Conservation (phyloP, 2,113 vertebrate species). For the Xiphophorus hellerii region DNA sequence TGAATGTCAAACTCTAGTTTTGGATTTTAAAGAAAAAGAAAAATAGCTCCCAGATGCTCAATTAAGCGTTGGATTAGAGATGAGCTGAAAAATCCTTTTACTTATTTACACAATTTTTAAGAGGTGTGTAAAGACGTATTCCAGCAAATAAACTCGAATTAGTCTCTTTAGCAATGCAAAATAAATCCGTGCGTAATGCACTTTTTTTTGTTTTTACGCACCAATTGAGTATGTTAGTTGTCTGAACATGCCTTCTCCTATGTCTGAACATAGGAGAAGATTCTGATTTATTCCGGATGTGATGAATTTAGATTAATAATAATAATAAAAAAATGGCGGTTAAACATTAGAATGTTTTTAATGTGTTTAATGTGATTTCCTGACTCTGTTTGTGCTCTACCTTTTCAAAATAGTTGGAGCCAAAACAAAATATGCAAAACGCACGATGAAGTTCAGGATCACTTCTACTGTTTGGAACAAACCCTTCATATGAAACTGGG, state of each 20-base stretch:
- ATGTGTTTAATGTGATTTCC: conserved; percentile 30
- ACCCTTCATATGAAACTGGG: neutral
- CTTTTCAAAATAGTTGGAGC: conserved; percentile 33
- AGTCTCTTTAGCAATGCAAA: neutral
- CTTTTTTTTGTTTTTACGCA: conserved; percentile 2
- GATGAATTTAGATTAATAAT: neutral
- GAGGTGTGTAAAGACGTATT: neutral
- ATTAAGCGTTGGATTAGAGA: conserved; percentile 31
- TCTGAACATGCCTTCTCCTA: neutral
- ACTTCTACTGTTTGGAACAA: conserved; percentile 9
- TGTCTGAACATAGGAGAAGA: neutral
- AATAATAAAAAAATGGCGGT: neutral
- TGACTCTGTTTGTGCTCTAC: conserved; percentile 40
- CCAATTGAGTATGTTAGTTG: conserved; percentile 2
- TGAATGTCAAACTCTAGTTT: neutral
- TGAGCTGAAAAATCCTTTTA: neutral
- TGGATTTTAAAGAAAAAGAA: neutral
- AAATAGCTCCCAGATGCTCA: neutral
- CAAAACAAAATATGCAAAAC: conserved; percentile 42
- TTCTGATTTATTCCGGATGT: neutral
- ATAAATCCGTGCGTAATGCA: conserved; percentile 12
- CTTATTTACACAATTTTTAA: neutral
- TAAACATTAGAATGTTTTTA: conserved; percentile 1
- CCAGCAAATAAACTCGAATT: neutral
- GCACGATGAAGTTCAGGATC: conserved; percentile 13